Conservation (phyloP, 2,888 invertebrate genomes). For the Toxonevra muliebris region DNA sequence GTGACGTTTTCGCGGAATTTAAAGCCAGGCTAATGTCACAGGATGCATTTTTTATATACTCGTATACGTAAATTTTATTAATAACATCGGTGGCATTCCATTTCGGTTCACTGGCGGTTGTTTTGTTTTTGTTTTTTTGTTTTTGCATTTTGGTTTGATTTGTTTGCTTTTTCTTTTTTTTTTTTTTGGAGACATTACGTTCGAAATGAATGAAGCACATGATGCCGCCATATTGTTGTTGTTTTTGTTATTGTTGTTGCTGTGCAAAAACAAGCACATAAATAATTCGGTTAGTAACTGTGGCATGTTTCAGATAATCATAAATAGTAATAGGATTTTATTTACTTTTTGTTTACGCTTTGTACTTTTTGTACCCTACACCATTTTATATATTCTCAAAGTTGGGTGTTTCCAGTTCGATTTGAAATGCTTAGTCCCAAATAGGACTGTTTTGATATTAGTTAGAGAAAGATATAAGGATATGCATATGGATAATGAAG, state of each 20-base stretch:
- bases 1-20: no score
- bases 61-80: slow-evolving; percentile 13
- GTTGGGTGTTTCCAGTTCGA: no score
- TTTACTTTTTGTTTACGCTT: not conserved
- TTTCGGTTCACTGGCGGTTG: not conserved
- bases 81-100: slow-evolving; percentile 3
- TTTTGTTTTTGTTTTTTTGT: not conserved
- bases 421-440: no score
- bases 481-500: no score
- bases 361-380: not conserved
- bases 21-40: no score
- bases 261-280: slow-evolving; percentile 9
- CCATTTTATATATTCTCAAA: no score
- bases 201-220: no score
- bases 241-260: no score
- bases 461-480: no score
- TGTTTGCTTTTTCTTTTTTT: not conserved
- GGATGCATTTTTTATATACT: not conserved
- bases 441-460: no score
- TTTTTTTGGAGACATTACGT: no score
- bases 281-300: slow-evolving; percentile 12
- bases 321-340: slow-evolving; percentile 22
- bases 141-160: not conserved
- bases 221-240: no score
- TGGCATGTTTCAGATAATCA: slow-evolving; percentile 17